Evolutionary conservation across 2,113 vertebrate species (phyloP).

Genomic region (Falco punctatus): DNA sequence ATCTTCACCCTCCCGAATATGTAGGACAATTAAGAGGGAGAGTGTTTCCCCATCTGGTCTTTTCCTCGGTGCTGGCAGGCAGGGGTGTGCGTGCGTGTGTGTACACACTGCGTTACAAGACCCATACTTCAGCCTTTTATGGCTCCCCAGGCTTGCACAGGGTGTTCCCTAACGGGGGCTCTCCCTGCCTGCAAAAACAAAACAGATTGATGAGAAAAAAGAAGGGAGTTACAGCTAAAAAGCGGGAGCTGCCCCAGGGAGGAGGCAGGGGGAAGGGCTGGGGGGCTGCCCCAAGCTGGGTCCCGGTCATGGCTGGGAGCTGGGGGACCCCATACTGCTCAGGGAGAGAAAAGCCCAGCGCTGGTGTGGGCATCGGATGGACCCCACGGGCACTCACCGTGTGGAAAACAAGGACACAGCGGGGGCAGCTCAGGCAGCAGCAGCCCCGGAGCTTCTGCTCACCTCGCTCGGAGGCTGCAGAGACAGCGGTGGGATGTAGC

Average conservation of each 20-base stretch:
- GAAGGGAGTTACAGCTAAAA: not conserved
- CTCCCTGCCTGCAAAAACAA: not conserved
- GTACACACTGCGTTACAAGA: not conserved
- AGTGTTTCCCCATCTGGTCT: conserved; percentile 33
- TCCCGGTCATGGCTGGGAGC: not conserved
- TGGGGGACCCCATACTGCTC: not conserved
- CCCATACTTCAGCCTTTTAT: conserved; percentile 56
- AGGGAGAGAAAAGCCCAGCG: not conserved
- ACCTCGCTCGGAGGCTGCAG: not conserved
- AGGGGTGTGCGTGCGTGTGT: not conserved
- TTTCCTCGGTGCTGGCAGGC: not conserved
- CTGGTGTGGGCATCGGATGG: fast-evolving
- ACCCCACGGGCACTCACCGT: fast-evolving
- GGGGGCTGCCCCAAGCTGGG: no score
- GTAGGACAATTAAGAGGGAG: not conserved
- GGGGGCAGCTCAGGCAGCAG: no score
- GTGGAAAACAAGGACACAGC: not conserved
- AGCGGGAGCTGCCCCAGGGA: not conserved
- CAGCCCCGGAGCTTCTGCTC: not conserved
- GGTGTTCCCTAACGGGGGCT: not conserved
- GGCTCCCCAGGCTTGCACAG: conserved; percentile 27
- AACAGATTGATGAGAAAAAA: not conserved
- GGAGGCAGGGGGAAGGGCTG: no score
- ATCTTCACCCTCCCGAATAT: not conserved
- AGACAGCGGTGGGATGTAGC: fast-evolving